Evolutionary conservation across 2,113 vertebrate species (phyloP), one percentile per base, ranked within the genome.

Genomic region (Scatophagus argus): DNA sequence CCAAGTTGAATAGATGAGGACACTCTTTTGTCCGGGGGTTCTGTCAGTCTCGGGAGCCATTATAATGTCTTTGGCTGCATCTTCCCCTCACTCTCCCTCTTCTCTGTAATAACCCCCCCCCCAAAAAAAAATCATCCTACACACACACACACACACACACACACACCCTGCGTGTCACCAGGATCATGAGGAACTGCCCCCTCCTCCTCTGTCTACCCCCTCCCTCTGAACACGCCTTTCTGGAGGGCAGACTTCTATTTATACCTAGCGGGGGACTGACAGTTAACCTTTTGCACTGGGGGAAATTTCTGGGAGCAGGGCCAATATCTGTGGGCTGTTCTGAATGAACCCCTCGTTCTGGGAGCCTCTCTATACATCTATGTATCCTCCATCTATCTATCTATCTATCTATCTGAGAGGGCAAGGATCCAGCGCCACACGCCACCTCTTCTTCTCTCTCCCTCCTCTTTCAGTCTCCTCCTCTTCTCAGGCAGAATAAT

Each of bases 251-350:
- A 69, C 87, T 86, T 89, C 90, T 94, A 93, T 92, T 92, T 93
- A 90, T 92, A 92, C 93, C 90, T 92, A 92, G 92, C 88, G 71
- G 91, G 92, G 92, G 91, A 92, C 89, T 94, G 93, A 94, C 93
- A 92, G 93, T 91, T 93, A 93, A 94, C 93, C 93, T 93, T 94
- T 94, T 87, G 93, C 91, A 90, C 91, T 89, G 89, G 85, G 85
- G 87, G 87, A 89, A 67, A 92, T 90, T 85, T 92, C 93, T 91
- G 88, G 93, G 92, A 93, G 65, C 36, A 38, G 62, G 84, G 90
- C 93, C 93, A 94, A 91, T 86, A 80, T 91, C 81, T 82, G 78
- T 67, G 81, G 75, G 85, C 85, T 83, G 39, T 79, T 86, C 79
- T 87, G 59, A 82, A 84, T 90, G 63, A 82, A 77, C 72, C 71